Evolutionary conservation across 1,140 invertebrate species (phyloP), one percentile per base, ranked within the genome.

Genomic region (Dendrolimus punctatus): DNA sequence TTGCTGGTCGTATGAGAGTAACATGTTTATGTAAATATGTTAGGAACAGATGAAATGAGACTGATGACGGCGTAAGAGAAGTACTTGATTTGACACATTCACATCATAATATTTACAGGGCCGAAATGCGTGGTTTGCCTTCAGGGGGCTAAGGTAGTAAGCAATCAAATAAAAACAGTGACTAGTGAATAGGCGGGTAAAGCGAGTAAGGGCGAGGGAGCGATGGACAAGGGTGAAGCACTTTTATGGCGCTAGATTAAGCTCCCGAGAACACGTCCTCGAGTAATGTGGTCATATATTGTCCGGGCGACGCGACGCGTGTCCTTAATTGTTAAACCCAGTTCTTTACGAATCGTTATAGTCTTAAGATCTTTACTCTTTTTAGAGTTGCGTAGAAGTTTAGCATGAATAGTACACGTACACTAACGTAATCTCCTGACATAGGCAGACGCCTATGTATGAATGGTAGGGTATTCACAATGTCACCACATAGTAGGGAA

Each of bases 241-340:
- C 74, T 76, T 66, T 53, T 51, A 62, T 58, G 52, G 49, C 53
- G 74, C 67, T 80, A 82, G 79, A 80, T 82, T 76, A 82, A 85
- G 74, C 59, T 58, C 63, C 68, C 65, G 69, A 68, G 69, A 68
- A 78, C 81, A 83, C 81, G 80, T 83, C 75, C 80, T 66, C 75
- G 71, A 71, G 71, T 85, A 81, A 83, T 85, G 81, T 76, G 72
- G 62, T 70, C 78, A 74, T 85, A 85, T 85, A 85, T 85, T 76
- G 80, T 77, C 68, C 67, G 76, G 76, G 65, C 64, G 68, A 68
- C 50, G 50, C 58, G 64, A 66, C 73, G 70, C 76, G 76, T 73
- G 73, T 58, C 73, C 76, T 73, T 76, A 81, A 85, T 85, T 82
- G 81, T 81, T 70, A 64, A 64, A 52, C 53, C 40, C 50, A 48